A percentile compares a stretch with the other conserved stretches of the same genome.
These are phyloP conservation scores for Chionoecetes opilio DNA, from an alignment of 1,140 invertebrate genomes.

Conservation along the genomic window DNA sequence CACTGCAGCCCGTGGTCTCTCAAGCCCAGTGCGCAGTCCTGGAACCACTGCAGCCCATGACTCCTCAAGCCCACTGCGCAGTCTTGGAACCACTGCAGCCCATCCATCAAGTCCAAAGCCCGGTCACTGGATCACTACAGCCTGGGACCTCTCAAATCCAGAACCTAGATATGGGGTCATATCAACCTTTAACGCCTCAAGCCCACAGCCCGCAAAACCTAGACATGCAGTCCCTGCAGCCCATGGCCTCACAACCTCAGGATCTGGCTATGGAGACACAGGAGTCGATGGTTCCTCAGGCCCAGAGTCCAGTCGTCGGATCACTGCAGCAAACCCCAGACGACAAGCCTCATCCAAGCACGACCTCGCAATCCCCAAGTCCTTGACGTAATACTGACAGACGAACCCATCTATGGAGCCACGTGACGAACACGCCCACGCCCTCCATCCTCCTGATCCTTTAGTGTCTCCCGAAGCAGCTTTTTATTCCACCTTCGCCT, in stretches of 20 bases:
- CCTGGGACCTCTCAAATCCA: neutral
- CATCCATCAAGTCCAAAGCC: neutral
- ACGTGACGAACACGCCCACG: neutral
- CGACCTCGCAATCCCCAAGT: neutral
- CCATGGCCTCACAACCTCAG: neutral
- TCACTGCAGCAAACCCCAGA: neutral
- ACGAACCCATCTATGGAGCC: neutral
- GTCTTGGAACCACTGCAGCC: slow-evolving; percentile 1
- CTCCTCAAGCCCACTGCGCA: neutral
- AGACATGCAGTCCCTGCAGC: slow-evolving; percentile 32
- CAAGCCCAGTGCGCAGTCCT: neutral
- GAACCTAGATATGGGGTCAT: slow-evolving; percentile 21
- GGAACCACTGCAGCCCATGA: neutral
- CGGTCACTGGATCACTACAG: neutral
- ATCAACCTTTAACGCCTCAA: neutral
- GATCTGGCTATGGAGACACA: neutral
- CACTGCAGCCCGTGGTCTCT: neutral
- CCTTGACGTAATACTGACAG: neutral
- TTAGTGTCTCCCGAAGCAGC: neutral
- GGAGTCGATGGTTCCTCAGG: neutral
- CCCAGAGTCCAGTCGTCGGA: neutral
- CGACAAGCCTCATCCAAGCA: neutral
- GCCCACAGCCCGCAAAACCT: slow-evolving; percentile 6
- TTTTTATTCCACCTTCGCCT: neutral
- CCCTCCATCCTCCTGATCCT: neutral